These are phyloP conservation scores for Rissa tridactyla DNA, from an alignment of 2,113 vertebrate genomes.

Conservation along the genomic window DNA sequence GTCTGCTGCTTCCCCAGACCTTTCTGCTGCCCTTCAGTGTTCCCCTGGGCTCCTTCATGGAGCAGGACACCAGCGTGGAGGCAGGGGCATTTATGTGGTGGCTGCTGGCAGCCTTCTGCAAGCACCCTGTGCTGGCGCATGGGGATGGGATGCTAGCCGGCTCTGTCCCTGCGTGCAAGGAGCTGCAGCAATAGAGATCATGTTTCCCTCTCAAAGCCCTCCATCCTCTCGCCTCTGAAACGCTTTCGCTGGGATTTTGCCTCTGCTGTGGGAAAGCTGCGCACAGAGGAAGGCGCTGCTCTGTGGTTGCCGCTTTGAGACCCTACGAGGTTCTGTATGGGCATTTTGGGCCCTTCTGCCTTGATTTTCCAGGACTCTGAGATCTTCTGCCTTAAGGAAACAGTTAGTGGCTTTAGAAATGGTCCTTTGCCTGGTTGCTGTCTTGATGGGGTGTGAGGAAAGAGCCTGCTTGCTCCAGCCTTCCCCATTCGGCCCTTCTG, in stretches of 20 bases:
- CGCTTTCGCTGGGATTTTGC: not conserved
- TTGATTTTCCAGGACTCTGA: not conserved
- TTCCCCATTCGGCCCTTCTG: not conserved
- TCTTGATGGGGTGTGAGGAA: not conserved
- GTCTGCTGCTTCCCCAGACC: not conserved
- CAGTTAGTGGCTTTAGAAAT: not conserved
- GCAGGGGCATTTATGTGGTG: not conserved
- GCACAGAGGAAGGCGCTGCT: not conserved
- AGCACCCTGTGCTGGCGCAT: too few relatives aligned
- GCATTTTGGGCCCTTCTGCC: not conserved
- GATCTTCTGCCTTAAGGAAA: not conserved
- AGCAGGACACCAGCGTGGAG: not conserved
- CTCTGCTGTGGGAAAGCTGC: not conserved
- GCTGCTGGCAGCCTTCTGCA: not conserved
- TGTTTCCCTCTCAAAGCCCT: not conserved
- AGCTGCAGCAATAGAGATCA: fast-evolving
- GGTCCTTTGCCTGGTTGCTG: not conserved
- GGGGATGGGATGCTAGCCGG: not conserved
- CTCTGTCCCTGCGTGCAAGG: not conserved
- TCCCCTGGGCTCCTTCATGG: fast-evolving
- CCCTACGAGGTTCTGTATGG: not conserved
- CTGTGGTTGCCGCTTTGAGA: not conserved
- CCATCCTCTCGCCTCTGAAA: not conserved
- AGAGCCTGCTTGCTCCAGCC: not conserved
- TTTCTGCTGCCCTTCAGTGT: not conserved